These are phyloP conservation scores for Wasmannia auropunctata DNA, from an alignment of 1,140 invertebrate species.

Conservation along the genomic window DNA sequence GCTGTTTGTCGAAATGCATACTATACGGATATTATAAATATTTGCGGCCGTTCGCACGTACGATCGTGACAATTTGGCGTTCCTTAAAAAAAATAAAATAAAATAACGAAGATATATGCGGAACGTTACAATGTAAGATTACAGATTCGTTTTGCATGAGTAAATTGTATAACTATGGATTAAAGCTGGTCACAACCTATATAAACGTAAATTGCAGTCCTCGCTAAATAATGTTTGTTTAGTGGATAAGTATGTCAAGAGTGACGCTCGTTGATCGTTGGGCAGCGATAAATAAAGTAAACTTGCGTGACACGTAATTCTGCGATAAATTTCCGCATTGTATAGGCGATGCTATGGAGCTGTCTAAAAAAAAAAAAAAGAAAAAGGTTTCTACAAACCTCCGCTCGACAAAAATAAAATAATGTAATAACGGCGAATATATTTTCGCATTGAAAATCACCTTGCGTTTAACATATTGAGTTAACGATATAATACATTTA, in stretches of 20 bases:
- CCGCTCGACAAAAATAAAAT: not conserved
- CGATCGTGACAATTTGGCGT: constrained; percentile 8
- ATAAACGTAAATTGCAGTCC: not conserved
- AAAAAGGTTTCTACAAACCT: not conserved
- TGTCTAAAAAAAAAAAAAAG: not conserved
- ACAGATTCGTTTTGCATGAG: not conserved
- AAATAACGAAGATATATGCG: not conserved
- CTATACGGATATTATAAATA: not conserved
- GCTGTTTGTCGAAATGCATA: constrained; percentile 18
- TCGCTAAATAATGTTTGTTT: constrained; percentile 39
- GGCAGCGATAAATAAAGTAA: constrained; percentile 27
- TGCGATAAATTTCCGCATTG: constrained; percentile 43
- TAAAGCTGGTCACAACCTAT: not conserved
- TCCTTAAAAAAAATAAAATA: not conserved
- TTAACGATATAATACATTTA: not conserved
- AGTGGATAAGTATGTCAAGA: constrained; percentile 28
- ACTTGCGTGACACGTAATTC: not conserved
- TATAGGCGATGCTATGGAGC: not conserved
- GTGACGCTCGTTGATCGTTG: not conserved
- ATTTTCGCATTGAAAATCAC: not conserved
- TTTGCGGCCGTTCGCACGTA: constrained; percentile 1
- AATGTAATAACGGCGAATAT: not conserved
- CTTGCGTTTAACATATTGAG: not conserved
- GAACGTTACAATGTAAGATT: not conserved
- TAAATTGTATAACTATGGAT: not conserved